phyloP scores from a whole-genome alignment of 2,888 invertebrate genomes.

The Prosapia bicincta region DNA sequence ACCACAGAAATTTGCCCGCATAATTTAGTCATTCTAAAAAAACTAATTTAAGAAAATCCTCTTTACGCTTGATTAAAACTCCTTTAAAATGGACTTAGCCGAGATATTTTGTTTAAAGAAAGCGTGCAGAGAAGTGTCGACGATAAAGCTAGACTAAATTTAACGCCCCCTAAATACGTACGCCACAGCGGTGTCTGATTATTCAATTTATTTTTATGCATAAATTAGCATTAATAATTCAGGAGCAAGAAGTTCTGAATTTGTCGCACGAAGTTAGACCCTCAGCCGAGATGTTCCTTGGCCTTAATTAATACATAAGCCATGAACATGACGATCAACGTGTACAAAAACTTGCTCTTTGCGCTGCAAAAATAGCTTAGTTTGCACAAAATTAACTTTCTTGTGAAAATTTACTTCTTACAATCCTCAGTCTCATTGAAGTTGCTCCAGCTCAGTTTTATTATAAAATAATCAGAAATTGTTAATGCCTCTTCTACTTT shows the following conservation, averaged over 20 bases:
- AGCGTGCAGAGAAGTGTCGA: background rate
- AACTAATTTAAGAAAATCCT: too few relatives aligned
- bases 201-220: background rate
- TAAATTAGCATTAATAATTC: background rate
- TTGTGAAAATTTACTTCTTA: too few relatives aligned
- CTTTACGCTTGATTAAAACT: too few relatives aligned
- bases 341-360: too few relatives aligned
- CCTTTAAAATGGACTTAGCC: background rate
- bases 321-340: background rate
- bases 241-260: background rate
- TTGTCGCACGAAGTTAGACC: background rate
- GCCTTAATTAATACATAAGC: background rate
- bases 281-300: background rate
- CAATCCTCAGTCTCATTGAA: too few relatives aligned
- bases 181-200: background rate
- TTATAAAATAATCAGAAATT: too few relatives aligned
- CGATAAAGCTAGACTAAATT: background rate
- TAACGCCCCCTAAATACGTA: background rate
- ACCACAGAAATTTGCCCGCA: too few relatives aligned
- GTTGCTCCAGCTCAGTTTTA: too few relatives aligned
- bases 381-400: too few relatives aligned
- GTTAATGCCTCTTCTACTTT: too few relatives aligned
- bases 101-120: background rate
- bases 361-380: too few relatives aligned
- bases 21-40: too few relatives aligned